Evolutionary conservation across 2,113 vertebrate species (phyloP).

Genomic region (Heliornis fulica): DNA sequence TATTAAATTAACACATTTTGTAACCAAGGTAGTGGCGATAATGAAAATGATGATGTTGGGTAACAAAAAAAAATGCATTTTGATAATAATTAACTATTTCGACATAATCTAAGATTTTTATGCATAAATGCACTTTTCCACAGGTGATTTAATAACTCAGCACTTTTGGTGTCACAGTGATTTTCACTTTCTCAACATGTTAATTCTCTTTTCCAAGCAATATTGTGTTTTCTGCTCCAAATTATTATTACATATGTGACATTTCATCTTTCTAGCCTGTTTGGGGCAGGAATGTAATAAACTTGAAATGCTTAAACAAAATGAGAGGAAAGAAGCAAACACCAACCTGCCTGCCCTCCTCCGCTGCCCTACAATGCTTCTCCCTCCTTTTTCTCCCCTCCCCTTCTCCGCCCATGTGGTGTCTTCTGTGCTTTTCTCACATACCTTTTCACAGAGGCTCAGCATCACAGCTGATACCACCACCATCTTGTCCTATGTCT

Average conservation of each 20-base stretch:
- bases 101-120: not conserved
- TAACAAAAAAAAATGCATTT: not conserved
- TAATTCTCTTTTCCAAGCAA: not conserved
- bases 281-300: not conserved
- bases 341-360: not conserved
- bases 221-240: not conserved
- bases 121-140: not conserved
- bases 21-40: not conserved
- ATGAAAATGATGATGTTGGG: not conserved
- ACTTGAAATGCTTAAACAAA: not conserved
- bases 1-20: not conserved
- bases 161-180: not conserved
- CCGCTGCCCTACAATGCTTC: not conserved
- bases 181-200: not conserved
- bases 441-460: accelerated
- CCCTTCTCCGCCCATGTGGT: accelerated
- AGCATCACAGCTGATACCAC: accelerated
- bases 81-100: not conserved
- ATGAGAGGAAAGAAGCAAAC: not conserved
- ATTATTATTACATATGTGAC: not conserved
- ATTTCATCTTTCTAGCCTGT: not conserved
- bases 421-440: not conserved
- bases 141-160: not conserved
- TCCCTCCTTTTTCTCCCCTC: not conserved
- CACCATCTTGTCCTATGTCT: accelerated